Evolutionary conservation across 1,140 invertebrate species (phyloP).

Genomic region (Aphidius ervi): DNA sequence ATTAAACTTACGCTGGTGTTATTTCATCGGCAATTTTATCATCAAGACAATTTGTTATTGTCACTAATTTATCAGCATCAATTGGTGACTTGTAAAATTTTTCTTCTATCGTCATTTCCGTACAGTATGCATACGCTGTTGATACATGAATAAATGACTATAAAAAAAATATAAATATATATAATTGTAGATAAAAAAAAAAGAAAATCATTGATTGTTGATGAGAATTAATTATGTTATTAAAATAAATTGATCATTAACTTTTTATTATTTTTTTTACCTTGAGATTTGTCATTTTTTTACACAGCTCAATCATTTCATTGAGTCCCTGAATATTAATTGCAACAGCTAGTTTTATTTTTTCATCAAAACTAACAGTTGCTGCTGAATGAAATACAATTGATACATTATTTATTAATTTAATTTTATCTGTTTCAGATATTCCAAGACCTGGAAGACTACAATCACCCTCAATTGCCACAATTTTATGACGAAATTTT

Average conservation of each 20-base stretch:
- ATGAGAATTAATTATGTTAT: not conserved
- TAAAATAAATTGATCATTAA: conserved; percentile 24
- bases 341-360: conserved; percentile 60
- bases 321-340: conserved; percentile 68
- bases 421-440: conserved; percentile 43
- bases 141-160: conserved; percentile 63
- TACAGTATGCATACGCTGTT: conserved; percentile 63
- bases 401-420: conserved; percentile 60
- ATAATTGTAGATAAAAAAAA: not conserved
- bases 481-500: conserved; percentile 61
- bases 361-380: conserved; percentile 69
- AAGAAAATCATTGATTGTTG: not conserved
- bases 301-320: conserved; percentile 60
- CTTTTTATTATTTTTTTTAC: conserved; percentile 41
- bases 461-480: conserved; percentile 59
- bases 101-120: conserved; percentile 54
- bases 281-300: conserved; percentile 64
- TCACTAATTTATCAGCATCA: conserved; percentile 57
- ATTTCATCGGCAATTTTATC: conserved; percentile 61
- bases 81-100: conserved; percentile 57
- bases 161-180: conserved; percentile 31
- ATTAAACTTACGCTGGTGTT: conserved; percentile 57
- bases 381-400: conserved; percentile 69
- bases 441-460: conserved; percentile 52
- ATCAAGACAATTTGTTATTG: conserved; percentile 64